Base-by-base conservation (phyloP, 30 jellyfish, hydroid and myxozoan genomes). In the Aurelia aurita complex sp. Pacific region DNA sequence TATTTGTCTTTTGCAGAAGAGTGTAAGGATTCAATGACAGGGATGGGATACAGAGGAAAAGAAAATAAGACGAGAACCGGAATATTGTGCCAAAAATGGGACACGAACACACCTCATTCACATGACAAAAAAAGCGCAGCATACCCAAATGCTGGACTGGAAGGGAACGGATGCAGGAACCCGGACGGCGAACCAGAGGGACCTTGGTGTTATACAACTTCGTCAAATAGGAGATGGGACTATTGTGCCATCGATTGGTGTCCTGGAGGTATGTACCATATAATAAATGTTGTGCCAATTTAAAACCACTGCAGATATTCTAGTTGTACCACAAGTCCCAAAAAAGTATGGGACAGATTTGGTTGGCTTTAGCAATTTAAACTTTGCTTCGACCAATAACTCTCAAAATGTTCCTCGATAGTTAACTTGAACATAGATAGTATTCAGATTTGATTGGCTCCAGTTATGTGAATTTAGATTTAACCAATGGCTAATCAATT, bases 171-270 rank as follows among this genome's bases (percentile, higher is more conserved):
- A 73, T 76, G 86, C 74, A 23, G 86, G 43, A 76, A 76, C n/a
- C 74, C 76, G 11, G 86, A 76, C 32, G 66, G 67, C 32, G 86
- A 76, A 33, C 14, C 61, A 4, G 6, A 13, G 10, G 75, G 74
- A 14, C 86, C 86, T 3, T 76, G 86, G 86, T 76, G 86, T 67
- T 76, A 76, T 59, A 76, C 86, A 34, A 8, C 72, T 14, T 10
- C 46, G 4, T 10, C 35, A 1, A 16, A 16, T 4, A 10, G 32
- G 0, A 34, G 86, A 5, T 76, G 86, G 86, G 86, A 76, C 0
- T 76, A 76, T 65, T 76, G 86, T 55, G 62, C 57, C 57, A 9
- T 46, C 8, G 57, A 46, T 4, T 4, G 11, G 57, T 46, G 57
- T 14, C 57, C 57, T 4, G 57, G 57, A 46, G 57, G 57, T 46